A percentile compares a stretch with the other conserved stretches of the same genome.
Conservation (phyloP, 2,113 vertebrate genomes). For the Pelecanoides urinatrix region DNA sequence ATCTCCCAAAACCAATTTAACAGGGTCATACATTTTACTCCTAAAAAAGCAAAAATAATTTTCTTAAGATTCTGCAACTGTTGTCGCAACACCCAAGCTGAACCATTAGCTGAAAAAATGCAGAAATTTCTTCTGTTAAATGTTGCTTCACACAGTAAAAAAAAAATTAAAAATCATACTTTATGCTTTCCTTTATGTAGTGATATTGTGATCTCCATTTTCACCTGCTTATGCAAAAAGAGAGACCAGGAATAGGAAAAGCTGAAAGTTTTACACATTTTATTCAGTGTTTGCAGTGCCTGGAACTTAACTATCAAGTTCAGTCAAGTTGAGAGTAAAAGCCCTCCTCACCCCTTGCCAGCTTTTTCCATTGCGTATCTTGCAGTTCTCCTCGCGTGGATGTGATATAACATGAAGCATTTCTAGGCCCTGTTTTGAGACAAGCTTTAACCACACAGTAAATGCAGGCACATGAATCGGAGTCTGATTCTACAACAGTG, state of each 20-base stretch:
- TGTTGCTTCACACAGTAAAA: background rate
- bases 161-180: background rate
- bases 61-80: background rate
- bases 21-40: background rate
- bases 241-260: background rate
- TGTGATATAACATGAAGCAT: background rate
- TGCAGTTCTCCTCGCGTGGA: background rate
- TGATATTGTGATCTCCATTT: background rate
- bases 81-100: background rate
- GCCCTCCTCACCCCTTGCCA: background rate
- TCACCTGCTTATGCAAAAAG: background rate
- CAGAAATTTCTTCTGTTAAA: background rate
- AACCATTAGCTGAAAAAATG: background rate
- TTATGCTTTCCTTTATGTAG: background rate
- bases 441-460: background rate
- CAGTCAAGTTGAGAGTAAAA: background rate
- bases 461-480: background rate
- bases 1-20: background rate
- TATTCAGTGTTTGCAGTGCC: background rate
- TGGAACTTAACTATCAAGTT: background rate
- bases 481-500: background rate
- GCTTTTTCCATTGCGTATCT: rapidly evolving
- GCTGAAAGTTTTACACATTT: background rate
- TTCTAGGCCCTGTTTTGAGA: background rate
- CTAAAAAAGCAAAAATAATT: background rate